phyloP scores from a whole-genome alignment of 2,113 vertebrate species.

The Pterocles burchelli region DNA sequence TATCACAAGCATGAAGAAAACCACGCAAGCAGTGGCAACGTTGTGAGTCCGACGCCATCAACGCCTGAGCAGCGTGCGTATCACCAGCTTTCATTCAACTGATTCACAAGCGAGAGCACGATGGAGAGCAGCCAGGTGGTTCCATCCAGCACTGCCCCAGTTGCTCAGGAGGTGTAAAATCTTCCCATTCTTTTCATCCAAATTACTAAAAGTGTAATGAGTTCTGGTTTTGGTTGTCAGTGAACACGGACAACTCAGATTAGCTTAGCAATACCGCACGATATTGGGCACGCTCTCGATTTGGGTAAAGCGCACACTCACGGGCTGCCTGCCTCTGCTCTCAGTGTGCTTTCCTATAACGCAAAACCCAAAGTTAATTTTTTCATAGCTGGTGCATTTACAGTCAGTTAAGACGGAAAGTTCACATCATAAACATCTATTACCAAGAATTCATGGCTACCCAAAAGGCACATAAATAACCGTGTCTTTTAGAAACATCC shows the following conservation, averaged over 20 bases:
- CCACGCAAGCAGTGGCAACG: rapidly evolving
- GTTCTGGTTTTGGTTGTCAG: neutral
- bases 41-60: rapidly evolving
- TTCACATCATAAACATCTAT: neutral
- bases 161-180: neutral
- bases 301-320: neutral
- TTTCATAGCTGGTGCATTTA: neutral
- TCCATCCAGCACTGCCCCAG: neutral
- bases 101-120: neutral
- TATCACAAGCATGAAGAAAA: neutral
- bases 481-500: neutral
- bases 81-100: rapidly evolving
- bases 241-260: neutral
- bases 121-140: neutral
- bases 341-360: neutral
- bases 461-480: neutral
- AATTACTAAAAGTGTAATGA: neutral
- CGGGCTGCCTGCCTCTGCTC: neutral
- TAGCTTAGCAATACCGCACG: neutral
- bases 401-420: neutral
- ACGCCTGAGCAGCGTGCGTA: rapidly evolving
- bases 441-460: neutral
- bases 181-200: neutral
- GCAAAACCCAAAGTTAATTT: neutral
- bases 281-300: rapidly evolving